Evolutionary conservation across 1,140 invertebrate genomes (phyloP).

Genomic region (Cyclina sinensis): DNA sequence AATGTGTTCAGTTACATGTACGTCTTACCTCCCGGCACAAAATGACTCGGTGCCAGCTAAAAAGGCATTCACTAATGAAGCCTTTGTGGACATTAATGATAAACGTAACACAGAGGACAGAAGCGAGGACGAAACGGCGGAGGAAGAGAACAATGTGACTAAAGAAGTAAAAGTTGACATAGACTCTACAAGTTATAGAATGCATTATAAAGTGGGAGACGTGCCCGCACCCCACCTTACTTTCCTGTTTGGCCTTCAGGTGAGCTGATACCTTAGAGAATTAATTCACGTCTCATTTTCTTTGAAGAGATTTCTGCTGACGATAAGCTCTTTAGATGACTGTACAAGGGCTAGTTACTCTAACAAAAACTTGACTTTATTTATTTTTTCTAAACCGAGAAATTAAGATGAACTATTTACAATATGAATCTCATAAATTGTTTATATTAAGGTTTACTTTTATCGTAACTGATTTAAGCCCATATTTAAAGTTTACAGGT

Average conservation of each 20-base stretch:
- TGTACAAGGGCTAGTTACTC: too few species aligned
- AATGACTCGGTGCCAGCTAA: not conserved
- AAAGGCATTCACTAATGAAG: not conserved
- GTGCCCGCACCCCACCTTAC: constrained; percentile 94
- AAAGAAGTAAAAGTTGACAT: not conserved
- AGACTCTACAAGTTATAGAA: not conserved
- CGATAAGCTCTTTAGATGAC: too few species aligned
- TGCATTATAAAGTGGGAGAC: constrained; percentile 93
- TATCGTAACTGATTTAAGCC: too few species aligned
- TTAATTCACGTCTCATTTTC: too few species aligned
- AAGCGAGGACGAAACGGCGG: not conserved
- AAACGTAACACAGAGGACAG: not conserved
- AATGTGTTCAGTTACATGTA: constrained; percentile 17
- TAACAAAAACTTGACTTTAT: too few species aligned
- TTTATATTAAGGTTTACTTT: too few species aligned
- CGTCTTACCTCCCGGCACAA: not conserved
- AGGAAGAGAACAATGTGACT: not conserved
- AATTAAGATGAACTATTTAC: too few species aligned
- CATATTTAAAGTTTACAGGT: too few species aligned
- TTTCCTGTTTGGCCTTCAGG: constrained; percentile 94
- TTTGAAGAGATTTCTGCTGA: too few species aligned
- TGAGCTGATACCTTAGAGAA: constrained; percentile 86
- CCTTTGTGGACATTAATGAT: not conserved
- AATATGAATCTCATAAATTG: too few species aligned
- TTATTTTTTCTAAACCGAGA: too few species aligned